phyloP scores from a whole-genome alignment of 2,113 vertebrate species.

The Nesoenas mayeri region DNA sequence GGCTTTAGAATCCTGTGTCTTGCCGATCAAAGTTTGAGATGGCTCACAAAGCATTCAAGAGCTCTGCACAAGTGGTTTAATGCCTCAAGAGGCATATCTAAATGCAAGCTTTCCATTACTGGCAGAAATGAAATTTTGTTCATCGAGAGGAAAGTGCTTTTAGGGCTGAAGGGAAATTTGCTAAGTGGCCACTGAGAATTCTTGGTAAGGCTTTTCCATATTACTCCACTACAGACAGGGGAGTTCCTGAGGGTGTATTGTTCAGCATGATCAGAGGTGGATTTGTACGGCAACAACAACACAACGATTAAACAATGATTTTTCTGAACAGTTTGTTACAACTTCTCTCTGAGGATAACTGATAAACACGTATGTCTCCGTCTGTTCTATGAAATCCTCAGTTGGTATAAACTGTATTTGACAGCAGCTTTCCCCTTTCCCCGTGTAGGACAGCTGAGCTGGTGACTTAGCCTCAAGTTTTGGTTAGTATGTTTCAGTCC shows the following conservation, averaged over 20 bases:
- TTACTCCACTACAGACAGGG: neutral
- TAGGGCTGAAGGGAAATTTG: neutral
- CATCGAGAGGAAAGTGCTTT: conserved; percentile 11
- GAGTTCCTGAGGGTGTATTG: neutral
- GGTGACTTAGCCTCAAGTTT: neutral
- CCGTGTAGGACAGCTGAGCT: neutral
- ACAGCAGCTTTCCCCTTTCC: neutral
- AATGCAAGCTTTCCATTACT: neutral
- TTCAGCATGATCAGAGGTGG: neutral
- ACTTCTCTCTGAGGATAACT: neutral
- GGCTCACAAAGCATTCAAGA: neutral
- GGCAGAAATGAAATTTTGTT: neutral
- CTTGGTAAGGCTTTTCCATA: neutral
- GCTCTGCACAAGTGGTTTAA: neutral
- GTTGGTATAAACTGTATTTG: neutral
- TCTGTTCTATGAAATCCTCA: neutral
- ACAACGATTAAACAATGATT: neutral
- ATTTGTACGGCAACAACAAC: neutral
- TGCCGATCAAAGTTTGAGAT: neutral
- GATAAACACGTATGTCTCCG: neutral
- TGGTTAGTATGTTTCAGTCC: neutral
- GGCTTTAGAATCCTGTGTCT: neutral
- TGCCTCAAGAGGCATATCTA: neutral
- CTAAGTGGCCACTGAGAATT: conserved; percentile 8
- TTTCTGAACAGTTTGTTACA: neutral